Conservation (phyloP, 2,888 invertebrate species). For the Heliconius hortense region DNA sequence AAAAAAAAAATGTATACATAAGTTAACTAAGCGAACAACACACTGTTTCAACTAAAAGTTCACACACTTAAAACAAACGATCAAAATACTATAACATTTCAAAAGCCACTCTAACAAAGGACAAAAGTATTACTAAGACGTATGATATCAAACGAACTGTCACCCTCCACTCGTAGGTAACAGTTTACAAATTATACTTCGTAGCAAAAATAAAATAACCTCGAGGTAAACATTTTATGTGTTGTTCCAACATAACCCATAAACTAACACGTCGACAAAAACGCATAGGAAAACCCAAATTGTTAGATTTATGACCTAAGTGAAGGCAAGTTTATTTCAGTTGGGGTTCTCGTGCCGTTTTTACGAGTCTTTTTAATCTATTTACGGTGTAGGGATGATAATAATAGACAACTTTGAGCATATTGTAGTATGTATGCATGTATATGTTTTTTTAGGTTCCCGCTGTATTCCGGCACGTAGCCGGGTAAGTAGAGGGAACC, state of each 20-base stretch:
- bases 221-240: slow-evolving; percentile 29
- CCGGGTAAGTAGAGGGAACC: no score
- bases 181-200: slow-evolving; percentile 25
- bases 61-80: neutral
- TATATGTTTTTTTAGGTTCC: no score
- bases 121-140: slow-evolving; percentile 4
- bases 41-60: no score
- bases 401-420: neutral
- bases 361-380: slow-evolving; percentile 10
- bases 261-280: slow-evolving; percentile 27
- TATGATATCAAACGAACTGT: neutral
- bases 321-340: slow-evolving; percentile 19
- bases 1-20: no score
- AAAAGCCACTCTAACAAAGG: neutral
- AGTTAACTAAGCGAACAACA: neutral
- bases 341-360: slow-evolving; percentile 1
- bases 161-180: neutral
- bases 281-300: slow-evolving; percentile 18
- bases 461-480: no score
- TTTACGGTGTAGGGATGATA: slow-evolving; percentile 6
- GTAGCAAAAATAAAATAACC: slow-evolving; percentile 32
- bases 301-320: slow-evolving; percentile 21
- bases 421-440: neutral
- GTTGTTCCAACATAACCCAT: slow-evolving; percentile 25
- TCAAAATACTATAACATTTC: neutral